These are phyloP conservation scores for Onychomys arenicola DNA, from an alignment of 2,797 vertebrate species.

Conservation along the genomic window DNA sequence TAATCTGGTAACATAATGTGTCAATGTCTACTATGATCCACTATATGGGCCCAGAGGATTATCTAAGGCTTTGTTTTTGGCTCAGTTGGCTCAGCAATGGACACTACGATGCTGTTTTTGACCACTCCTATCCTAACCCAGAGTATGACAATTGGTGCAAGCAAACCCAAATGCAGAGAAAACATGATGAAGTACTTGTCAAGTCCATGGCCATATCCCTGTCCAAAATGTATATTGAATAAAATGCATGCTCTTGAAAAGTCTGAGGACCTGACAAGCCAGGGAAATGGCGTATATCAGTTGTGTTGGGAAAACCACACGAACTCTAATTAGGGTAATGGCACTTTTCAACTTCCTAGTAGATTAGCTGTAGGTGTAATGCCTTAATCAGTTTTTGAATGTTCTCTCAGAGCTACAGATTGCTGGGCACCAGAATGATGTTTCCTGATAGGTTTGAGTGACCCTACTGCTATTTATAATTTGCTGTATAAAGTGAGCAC, in stretches of 20 bases:
- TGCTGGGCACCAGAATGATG: conserved; percentile 76
- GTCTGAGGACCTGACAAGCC: neutral
- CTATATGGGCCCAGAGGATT: conserved; percentile 94
- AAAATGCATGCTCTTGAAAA: conserved; percentile 91
- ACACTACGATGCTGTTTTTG: conserved; percentile 96
- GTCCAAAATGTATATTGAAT: conserved; percentile 98
- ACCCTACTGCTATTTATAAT: conserved; percentile 77
- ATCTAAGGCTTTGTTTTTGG: conserved; percentile 92
- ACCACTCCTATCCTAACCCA: conserved; percentile 92
- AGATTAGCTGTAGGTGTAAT: conserved; percentile 83
- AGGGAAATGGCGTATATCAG: neutral
- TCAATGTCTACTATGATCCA: conserved; percentile 96
- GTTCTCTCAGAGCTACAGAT: conserved; percentile 77
- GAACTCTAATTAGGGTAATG: conserved; percentile 80
- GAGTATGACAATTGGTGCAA: conserved; percentile 97
- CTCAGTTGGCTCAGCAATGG: conserved; percentile 99
- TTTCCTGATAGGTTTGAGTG: conserved; percentile 73
- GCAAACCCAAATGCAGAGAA: conserved; percentile 94
- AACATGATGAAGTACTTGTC: conserved; percentile 95
- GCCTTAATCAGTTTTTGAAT: conserved; percentile 87
- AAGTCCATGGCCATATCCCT: conserved; percentile 94
- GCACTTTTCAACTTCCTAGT: conserved; percentile 83
- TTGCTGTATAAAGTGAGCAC: conserved; percentile 85
- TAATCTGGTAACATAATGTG: conserved; percentile 67
- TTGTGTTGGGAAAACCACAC: conserved; percentile 64